A percentile compares a stretch with the other conserved stretches of the same genome.
phyloP scores from a whole-genome alignment of 2,888 invertebrate species.

The Halictus quadricinctus region DNA sequence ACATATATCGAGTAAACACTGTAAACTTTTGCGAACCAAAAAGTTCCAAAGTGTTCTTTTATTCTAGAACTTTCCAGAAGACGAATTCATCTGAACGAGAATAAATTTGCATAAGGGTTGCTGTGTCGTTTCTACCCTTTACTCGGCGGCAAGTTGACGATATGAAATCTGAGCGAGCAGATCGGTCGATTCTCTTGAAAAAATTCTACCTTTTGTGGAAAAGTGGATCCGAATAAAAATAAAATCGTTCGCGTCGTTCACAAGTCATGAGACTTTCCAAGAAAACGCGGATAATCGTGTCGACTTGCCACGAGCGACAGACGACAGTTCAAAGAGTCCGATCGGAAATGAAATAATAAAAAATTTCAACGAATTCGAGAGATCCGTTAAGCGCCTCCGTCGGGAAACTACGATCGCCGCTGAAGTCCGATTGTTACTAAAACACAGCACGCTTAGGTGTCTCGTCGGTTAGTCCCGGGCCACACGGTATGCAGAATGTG shows the following conservation, averaged over 20 bases:
- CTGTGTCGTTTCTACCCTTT: too few relatives aligned
- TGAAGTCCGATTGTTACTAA: not conserved
- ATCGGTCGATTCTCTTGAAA: not conserved
- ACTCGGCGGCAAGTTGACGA: not conserved
- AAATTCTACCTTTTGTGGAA: not conserved
- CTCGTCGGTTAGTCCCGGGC: constrained; percentile 1
- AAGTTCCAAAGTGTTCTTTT: too few relatives aligned
- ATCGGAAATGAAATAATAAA: not conserved
- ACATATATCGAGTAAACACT: too few relatives aligned
- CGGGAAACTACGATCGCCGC: not conserved
- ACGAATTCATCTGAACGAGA: too few relatives aligned
- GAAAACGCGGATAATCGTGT: not conserved
- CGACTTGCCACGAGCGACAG: not conserved
- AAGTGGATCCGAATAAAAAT: not conserved
- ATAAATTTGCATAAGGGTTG: too few relatives aligned
- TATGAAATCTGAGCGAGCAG: too few relatives aligned
- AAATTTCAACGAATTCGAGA: not conserved
- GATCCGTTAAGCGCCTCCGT: not conserved
- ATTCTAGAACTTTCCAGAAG: too few relatives aligned
- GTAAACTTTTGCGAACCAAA: too few relatives aligned
- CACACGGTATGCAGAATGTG: constrained; percentile 25
- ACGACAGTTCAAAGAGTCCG: too few relatives aligned
- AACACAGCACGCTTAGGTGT: not conserved
- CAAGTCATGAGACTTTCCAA: not conserved
- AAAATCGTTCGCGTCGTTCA: not conserved